phyloP scores from a whole-genome alignment of 1,140 invertebrate species.

The Diplogasteroides magnus region DNA sequence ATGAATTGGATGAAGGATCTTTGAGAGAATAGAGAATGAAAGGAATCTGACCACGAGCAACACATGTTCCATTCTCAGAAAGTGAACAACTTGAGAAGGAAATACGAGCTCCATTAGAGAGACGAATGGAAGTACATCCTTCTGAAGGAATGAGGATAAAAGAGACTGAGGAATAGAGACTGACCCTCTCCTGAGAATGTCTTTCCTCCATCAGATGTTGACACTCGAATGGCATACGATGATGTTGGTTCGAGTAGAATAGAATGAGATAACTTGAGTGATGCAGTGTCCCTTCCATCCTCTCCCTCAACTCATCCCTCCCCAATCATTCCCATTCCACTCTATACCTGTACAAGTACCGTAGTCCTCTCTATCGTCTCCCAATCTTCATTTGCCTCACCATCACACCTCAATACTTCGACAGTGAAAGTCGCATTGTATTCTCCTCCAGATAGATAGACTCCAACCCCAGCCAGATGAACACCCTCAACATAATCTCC shows the following conservation, averaged over 20 bases:
- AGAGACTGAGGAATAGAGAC: background rate
- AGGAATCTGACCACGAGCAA: slow-evolving; percentile 86
- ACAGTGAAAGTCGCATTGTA: slow-evolving; percentile 58
- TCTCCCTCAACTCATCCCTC: background rate
- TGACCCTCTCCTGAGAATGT: slow-evolving; percentile 45
- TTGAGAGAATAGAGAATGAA: slow-evolving; percentile 77
- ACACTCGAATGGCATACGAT: slow-evolving; percentile 42
- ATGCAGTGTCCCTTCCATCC: slow-evolving; percentile 12
- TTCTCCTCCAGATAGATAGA: slow-evolving; percentile 66
- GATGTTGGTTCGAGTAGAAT: slow-evolving; percentile 27
- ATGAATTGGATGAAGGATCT: too few species aligned
- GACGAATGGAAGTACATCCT: slow-evolving; percentile 19
- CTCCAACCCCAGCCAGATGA: slow-evolving; percentile 76
- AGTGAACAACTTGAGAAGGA: slow-evolving; percentile 42
- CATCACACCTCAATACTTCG: slow-evolving; percentile 69
- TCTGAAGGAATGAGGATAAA: background rate
- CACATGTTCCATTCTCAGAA: slow-evolving; percentile 66
- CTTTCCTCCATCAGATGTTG: slow-evolving; percentile 31
- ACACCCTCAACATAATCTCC: too few species aligned
- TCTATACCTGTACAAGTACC: too few species aligned
- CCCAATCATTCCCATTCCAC: too few species aligned
- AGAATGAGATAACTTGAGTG: slow-evolving; percentile 18
- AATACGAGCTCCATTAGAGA: slow-evolving; percentile 35
- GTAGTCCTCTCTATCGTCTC: background rate
- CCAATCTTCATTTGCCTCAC: slow-evolving; percentile 22